A percentile compares a stretch with the other conserved stretches of the same genome.
Evolutionary conservation across 37 sponge, comb jelly and placozoan genomes (phyloP).

Genomic region (Ephydatia muelleri): DNA sequence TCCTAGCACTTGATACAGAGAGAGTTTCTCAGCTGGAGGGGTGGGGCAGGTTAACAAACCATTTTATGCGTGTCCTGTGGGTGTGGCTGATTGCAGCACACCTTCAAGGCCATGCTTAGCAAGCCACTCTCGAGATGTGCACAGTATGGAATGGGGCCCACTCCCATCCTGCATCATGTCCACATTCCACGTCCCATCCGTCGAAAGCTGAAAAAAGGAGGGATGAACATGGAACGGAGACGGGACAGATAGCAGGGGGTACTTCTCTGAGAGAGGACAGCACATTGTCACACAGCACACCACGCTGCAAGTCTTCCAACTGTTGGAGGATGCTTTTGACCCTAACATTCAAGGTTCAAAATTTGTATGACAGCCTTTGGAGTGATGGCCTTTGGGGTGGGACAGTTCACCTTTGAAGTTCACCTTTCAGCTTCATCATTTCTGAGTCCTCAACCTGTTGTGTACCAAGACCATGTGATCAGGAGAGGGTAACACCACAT

Average conservation of each 20-base stretch:
- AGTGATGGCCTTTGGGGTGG: too few relatives aligned
- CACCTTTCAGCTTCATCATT: too few relatives aligned
- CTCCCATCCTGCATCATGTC: too few relatives aligned
- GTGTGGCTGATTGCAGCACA: not conserved
- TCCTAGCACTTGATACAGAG: slow-evolving; percentile 31
- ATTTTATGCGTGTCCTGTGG: not conserved
- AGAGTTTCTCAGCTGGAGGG: slow-evolving; percentile 26
- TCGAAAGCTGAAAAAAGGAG: not conserved
- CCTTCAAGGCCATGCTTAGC: slow-evolving; percentile 17
- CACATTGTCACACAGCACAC: not conserved
- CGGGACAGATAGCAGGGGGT: not conserved
- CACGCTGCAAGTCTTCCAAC: slow-evolving; percentile 21
- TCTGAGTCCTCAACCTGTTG: too few relatives aligned
- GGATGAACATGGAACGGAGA: not conserved
- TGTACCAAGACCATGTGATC: too few relatives aligned
- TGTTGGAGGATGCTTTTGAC: not conserved
- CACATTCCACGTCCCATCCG: not conserved
- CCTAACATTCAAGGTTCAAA: not conserved
- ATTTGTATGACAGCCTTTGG: too few relatives aligned
- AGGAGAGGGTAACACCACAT: too few relatives aligned
- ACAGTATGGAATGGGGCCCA: slow-evolving; percentile 3
- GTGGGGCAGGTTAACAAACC: not conserved
- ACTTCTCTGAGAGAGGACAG: slow-evolving; percentile 28
- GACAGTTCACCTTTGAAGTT: too few relatives aligned
- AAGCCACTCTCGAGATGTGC: slow-evolving; percentile 29